A percentile compares a stretch with the other conserved stretches of the same genome.
Conservation (phyloP, 2,888 invertebrate genomes). For the Drosophila putrida region DNA sequence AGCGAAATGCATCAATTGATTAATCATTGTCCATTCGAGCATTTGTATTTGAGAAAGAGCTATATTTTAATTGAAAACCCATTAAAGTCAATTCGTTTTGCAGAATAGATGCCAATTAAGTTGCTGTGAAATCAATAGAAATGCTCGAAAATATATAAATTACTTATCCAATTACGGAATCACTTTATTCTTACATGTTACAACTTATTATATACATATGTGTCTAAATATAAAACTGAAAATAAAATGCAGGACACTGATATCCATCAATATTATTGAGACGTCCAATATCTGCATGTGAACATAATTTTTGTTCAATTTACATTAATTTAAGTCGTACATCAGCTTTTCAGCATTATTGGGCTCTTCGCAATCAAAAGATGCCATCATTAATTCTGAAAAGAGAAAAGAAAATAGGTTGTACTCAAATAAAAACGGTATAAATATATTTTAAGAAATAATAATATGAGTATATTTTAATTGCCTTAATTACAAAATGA, state of each 20-base stretch:
- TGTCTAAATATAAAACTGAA: conserved; percentile 17
- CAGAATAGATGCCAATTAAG: no score
- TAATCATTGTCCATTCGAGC: not conserved
- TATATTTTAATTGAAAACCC: not conserved
- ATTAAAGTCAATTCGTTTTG: no score
- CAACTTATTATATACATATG: conserved; percentile 5
- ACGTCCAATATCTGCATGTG: not conserved
- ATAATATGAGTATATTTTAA: not conserved
- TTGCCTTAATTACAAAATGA: not conserved
- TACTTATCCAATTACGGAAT: conserved; percentile 2
- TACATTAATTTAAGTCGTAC: conserved; percentile 31
- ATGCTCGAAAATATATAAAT: not conserved
- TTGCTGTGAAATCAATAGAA: not conserved
- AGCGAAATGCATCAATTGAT: not conserved
- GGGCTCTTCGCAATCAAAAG: conserved; percentile 43
- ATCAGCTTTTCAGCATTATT: conserved; percentile 42
- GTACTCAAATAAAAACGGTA: no score
- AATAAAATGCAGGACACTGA: conserved; percentile 11
- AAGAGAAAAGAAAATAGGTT: not conserved
- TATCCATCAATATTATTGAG: not conserved
- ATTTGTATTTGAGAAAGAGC: not conserved
- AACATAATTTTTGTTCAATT: not conserved
- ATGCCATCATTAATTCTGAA: conserved; percentile 43
- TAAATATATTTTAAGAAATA: not conserved
- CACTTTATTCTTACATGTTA: conserved; percentile 19